Percentiles rank a stretch among this genome's conserved stretches.
These are phyloP conservation scores for Saxicola maurus DNA, from an alignment of 2,797 vertebrate species.

Conservation along the genomic window DNA sequence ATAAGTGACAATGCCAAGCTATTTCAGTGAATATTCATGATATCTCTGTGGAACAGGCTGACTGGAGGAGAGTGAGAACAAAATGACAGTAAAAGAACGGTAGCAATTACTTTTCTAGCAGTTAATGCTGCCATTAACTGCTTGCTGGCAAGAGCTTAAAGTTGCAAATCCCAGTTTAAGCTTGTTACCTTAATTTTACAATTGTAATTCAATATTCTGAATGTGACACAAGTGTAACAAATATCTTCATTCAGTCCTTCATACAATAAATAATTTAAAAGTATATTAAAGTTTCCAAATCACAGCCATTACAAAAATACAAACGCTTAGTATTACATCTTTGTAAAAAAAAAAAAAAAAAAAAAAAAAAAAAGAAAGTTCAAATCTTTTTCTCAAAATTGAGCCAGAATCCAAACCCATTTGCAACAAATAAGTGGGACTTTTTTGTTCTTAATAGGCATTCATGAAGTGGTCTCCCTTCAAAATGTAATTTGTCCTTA, in stretches of 20 bases:
- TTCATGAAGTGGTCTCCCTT: not conserved
- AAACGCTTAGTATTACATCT: not conserved
- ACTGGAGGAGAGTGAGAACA: slow-evolving; percentile 46
- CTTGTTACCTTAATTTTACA: slow-evolving; percentile 32
- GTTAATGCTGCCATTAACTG: slow-evolving; percentile 35
- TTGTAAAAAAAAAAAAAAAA: not conserved
- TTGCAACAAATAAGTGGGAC: not conserved
- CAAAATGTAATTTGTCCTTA: not conserved
- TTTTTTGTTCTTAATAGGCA: not conserved
- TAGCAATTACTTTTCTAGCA: slow-evolving; percentile 53
- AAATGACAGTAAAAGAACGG: slow-evolving; percentile 50
- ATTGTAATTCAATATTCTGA: slow-evolving; percentile 22
- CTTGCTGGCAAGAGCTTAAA: slow-evolving; percentile 30
- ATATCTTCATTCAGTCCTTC: not conserved
- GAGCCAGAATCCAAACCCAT: not conserved
- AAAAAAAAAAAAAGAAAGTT: not conserved
- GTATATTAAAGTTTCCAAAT: not conserved
- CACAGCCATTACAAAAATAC: not conserved
- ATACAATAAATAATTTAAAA: not conserved
- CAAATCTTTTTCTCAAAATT: not conserved
- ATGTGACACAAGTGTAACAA: not conserved
- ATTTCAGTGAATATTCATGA: slow-evolving; percentile 58
- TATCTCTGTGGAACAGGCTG: slow-evolving; percentile 15
- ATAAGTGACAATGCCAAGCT: slow-evolving; percentile 48
- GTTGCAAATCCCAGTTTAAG: slow-evolving; percentile 20